phyloP scores from a whole-genome alignment of 2,797 vertebrate species.

The Peromyscus eremicus region DNA sequence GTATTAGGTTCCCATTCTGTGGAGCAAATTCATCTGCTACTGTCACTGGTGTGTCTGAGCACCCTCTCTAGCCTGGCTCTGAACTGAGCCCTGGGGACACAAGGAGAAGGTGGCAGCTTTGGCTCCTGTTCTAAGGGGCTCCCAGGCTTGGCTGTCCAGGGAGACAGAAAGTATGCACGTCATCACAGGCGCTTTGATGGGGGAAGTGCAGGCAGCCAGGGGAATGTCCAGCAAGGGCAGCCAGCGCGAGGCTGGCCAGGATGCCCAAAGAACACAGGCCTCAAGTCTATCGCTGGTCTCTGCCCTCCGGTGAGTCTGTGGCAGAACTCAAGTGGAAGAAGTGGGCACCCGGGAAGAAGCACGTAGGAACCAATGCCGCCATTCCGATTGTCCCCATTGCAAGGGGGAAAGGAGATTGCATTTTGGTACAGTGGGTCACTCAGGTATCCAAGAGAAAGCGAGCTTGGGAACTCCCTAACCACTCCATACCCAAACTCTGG shows the following conservation, averaged over 20 bases:
- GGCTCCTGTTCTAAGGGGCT: conserved; percentile 52
- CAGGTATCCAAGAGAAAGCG: neutral
- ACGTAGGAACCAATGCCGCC: neutral
- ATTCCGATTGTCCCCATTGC: neutral
- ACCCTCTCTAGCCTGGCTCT: neutral
- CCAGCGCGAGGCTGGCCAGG: conserved; percentile 63
- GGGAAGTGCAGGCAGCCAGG: conserved; percentile 72
- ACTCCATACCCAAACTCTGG: neutral
- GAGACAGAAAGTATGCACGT: conserved; percentile 51
- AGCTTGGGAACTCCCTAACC: neutral
- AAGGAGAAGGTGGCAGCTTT: conserved; percentile 21
- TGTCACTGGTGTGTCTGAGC: neutral
- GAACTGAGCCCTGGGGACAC: conserved; percentile 40
- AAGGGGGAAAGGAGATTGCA: neutral
- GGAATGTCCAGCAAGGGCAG: conserved; percentile 70
- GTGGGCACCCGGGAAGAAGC: neutral
- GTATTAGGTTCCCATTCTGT: neutral
- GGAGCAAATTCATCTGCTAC: neutral
- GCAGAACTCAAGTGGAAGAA: neutral
- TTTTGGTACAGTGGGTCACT: neutral
- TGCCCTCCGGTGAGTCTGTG: neutral
- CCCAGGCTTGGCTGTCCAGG: conserved; percentile 51
- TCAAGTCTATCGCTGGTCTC: conserved; percentile 47
- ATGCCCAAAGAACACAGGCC: conserved; percentile 18
- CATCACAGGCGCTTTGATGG: conserved; percentile 69